Evolutionary conservation across 1,140 invertebrate genomes (phyloP), one percentile per base, ranked within the genome.

Genomic region (Gryon sp.): DNA sequence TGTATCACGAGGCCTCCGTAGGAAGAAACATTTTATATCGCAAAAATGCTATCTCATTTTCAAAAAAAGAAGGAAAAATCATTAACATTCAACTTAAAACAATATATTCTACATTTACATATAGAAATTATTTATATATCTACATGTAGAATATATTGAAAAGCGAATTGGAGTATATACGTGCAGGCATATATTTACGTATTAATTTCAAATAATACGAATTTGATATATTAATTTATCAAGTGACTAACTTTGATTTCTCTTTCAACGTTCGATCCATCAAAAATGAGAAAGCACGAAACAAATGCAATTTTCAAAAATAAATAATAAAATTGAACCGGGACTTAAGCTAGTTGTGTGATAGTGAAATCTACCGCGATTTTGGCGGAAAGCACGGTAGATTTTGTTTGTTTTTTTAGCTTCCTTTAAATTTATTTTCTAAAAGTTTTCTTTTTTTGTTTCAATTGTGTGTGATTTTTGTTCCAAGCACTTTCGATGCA

Each of bases 1-100:
- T 62, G 15, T 62, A 66, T 75, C 46, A 75, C 62, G 62, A 68
- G 62, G 72, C 72, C 53, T 68, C 26, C 45, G 11, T 28, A 59
- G 70, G 70, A 74, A 74, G 70, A 74, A 65, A 65, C 19, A 18
- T 53, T 52, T 24, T 43, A 7, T 59, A 7, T 26, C 11, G 4
- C 7, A 9, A 19, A 7, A 30, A 34, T 19, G 38, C 40, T 15
- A 5, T 38, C 19, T 68, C 50, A 57, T 46, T 50, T 59, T 40
- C 36, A 43, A 36, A 1, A n/a, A 43, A 22, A 43, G 6, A 5
- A 6, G 7, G n/a, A 40, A 41, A 19, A 18, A 19, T 36, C 11
- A 12, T 36, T 14, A 2, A 6, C 11, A 2, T 16, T 36, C 26
- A 28, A 36, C 14, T 36, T 12, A 2, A 9, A 36, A 11, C 9